These are phyloP conservation scores for Pangasianodon gigas DNA, from an alignment of 2,113 vertebrate genomes.

Conservation along the genomic window DNA sequence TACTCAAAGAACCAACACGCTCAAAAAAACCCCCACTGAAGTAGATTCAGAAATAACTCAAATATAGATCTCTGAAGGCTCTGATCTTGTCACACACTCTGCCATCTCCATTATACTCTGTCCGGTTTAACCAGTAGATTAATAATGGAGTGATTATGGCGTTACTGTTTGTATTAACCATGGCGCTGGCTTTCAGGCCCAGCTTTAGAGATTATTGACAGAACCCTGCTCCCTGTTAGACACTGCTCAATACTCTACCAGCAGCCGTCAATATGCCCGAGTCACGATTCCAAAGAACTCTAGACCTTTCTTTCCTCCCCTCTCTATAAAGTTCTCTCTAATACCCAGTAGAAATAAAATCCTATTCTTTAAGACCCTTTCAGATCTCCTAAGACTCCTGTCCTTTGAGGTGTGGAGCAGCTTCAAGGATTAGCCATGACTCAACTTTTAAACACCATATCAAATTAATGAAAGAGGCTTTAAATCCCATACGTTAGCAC, in stretches of 20 bases:
- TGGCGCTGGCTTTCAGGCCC: background rate
- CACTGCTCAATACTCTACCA: background rate
- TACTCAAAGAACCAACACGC: too few relatives aligned
- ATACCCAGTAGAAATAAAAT: background rate
- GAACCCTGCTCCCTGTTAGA: background rate
- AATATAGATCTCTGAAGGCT: background rate
- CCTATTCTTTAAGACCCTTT: background rate
- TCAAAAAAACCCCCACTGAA: too few relatives aligned
- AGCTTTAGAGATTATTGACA: slow-evolving; percentile 14
- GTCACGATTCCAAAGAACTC: slow-evolving; percentile 15
- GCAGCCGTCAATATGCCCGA: slow-evolving; percentile 13
- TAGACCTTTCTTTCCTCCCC: background rate
- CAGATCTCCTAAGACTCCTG: background rate
- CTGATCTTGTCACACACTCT: background rate
- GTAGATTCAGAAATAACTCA: background rate
- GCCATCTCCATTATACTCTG: background rate
- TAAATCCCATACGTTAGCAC: slow-evolving; percentile 26
- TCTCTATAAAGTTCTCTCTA: background rate
- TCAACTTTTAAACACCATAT: background rate
- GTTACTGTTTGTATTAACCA: background rate
- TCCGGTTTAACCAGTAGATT: background rate
- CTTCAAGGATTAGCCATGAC: slow-evolving; percentile 6
- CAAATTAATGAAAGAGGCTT: slow-evolving; percentile 6
- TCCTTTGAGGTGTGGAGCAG: background rate
- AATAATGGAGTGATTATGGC: background rate